Conservation (phyloP, 2,888 invertebrate species). For the Brachyptera risi region DNA sequence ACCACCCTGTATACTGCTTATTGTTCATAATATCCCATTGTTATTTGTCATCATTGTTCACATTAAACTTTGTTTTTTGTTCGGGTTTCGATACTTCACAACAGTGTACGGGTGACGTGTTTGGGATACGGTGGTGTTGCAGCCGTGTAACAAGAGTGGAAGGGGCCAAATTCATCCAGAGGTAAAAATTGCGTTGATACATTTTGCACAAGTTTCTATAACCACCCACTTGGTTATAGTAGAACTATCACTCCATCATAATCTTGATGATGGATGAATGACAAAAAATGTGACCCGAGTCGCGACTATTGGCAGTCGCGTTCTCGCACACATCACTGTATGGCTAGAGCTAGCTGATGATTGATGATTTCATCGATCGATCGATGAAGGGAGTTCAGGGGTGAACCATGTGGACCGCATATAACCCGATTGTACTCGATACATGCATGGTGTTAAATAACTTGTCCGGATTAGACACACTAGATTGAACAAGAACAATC, state of each 20-base stretch:
- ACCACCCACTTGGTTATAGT: neutral
- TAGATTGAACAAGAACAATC: no score
- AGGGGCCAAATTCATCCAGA: no score
- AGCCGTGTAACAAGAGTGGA: no score
- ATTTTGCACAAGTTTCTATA: slow-evolving; percentile 2
- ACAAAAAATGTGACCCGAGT: slow-evolving; percentile 10
- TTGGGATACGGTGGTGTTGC: no score
- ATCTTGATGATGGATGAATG: slow-evolving; percentile 15
- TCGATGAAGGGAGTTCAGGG: slow-evolving; percentile 5
- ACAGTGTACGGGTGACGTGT: no score
- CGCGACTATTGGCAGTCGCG: neutral
- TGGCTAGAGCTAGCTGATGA: neutral
- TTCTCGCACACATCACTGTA: neutral
- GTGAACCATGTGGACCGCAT: slow-evolving; percentile 1
- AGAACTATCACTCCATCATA: slow-evolving; percentile 1
- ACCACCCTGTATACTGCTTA: no score
- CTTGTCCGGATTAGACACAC: no score
- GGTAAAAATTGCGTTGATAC: slow-evolving; percentile 4
- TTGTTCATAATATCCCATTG: slow-evolving; percentile 11
- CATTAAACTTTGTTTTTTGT: neutral
- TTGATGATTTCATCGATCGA: neutral
- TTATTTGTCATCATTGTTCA: neutral
- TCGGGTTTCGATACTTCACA: no score
- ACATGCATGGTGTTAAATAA: no score
- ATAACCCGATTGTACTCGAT: no score